Conservation (phyloP, 2,888 invertebrate species). For the Euclidia mi region DNA sequence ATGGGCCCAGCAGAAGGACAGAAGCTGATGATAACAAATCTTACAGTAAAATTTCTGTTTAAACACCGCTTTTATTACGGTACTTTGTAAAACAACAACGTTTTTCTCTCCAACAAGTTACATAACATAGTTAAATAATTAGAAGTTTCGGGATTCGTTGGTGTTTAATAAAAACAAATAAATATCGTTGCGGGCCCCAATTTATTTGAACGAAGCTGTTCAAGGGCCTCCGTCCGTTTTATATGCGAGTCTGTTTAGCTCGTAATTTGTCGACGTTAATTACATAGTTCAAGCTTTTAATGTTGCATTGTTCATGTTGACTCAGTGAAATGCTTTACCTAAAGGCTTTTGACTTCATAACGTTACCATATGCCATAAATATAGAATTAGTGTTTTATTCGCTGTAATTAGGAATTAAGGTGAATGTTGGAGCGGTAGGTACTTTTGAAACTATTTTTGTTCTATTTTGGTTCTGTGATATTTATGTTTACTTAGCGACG, state of each 20-base stretch:
- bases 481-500: too few species aligned
- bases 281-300: constrained; percentile 15
- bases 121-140: constrained; percentile 10
- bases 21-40: too few species aligned
- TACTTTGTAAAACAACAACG: too few species aligned
- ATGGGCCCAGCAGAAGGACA: too few species aligned
- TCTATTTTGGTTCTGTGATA: too few species aligned
- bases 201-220: constrained; percentile 22
- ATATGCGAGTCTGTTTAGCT: constrained; percentile 18
- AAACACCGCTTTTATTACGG: too few species aligned
- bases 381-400: not conserved
- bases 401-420: too few species aligned
- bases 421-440: too few species aligned
- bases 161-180: constrained; percentile 25
- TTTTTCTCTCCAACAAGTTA: too few species aligned
- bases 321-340: constrained; percentile 8
- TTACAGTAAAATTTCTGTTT: too few species aligned
- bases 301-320: constrained; percentile 1
- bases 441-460: too few species aligned
- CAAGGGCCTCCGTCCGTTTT: constrained; percentile 13
- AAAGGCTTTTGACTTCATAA: not conserved
- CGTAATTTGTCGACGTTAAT: constrained; percentile 24
- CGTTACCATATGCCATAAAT: not conserved
- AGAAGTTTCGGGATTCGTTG: constrained; percentile 6
- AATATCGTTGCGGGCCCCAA: constrained; percentile 20